These are phyloP conservation scores for Melanotaenia maccullochi DNA, from an alignment of 2,797 vertebrate species.

Conservation along the genomic window DNA sequence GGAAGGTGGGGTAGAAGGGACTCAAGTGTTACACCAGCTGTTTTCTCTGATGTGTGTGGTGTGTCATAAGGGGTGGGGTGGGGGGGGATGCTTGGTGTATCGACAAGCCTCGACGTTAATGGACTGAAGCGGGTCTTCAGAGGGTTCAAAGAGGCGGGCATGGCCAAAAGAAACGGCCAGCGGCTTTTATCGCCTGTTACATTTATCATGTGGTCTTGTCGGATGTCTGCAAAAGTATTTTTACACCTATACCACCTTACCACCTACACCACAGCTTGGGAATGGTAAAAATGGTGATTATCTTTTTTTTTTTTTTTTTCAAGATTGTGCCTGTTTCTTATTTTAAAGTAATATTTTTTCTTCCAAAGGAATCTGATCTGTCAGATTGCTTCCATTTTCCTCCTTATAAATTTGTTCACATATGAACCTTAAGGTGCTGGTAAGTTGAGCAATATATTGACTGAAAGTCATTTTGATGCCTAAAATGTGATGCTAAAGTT, in stretches of 20 bases:
- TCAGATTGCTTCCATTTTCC: not conserved
- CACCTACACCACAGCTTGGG: slow-evolving; percentile 14
- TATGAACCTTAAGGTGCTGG: slow-evolving; percentile 1
- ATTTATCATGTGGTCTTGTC: slow-evolving; percentile 72
- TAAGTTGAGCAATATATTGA: slow-evolving; percentile 1
- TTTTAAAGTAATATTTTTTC: not conserved
- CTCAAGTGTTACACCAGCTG: slow-evolving; percentile 85
- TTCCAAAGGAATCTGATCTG: not conserved
- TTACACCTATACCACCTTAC: slow-evolving; percentile 32
- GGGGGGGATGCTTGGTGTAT: slow-evolving; percentile 33
- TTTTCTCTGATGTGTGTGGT: slow-evolving; percentile 85
- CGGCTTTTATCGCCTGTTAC: slow-evolving; percentile 70
- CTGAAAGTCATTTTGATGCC: not conserved
- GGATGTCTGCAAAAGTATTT: slow-evolving; percentile 61
- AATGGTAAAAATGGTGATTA: not conserved
- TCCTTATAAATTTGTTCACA: not conserved
- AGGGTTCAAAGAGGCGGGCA: slow-evolving; percentile 74
- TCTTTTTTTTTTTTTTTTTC: not conserved
- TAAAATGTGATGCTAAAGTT: slow-evolving; percentile 15
- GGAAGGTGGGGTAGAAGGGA: slow-evolving; percentile 39
- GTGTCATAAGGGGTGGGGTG: slow-evolving; percentile 75
- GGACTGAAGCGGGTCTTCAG: slow-evolving; percentile 72
- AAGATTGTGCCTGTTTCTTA: not conserved
- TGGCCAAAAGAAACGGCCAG: slow-evolving; percentile 35
- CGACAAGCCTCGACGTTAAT: slow-evolving; percentile 75